phyloP scores from a whole-genome alignment of 2,888 invertebrate genomes.

The Tolmerus cingulatus region DNA sequence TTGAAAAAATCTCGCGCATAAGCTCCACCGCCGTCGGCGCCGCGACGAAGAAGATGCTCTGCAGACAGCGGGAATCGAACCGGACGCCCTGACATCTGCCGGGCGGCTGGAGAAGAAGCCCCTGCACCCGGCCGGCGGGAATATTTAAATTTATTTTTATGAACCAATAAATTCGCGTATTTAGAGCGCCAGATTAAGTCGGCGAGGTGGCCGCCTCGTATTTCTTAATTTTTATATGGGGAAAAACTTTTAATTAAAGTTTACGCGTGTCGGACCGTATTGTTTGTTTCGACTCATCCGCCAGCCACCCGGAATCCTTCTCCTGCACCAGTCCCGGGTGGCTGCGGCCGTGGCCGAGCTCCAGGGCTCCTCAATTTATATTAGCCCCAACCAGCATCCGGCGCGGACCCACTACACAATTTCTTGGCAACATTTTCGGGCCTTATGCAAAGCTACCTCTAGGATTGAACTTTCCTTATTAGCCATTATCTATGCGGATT shows the following conservation, averaged over 20 bases:
- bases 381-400: neutral
- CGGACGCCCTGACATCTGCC: neutral
- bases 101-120: neutral
- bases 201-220: slow-evolving; percentile 41
- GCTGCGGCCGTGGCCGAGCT: neutral
- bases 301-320: neutral
- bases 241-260: slow-evolving; percentile 49
- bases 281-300: slow-evolving; percentile 25
- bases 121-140: slow-evolving; percentile 49
- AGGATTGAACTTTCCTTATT: slow-evolving; percentile 40
- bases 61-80: neutral
- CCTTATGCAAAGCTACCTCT: slow-evolving; percentile 43
- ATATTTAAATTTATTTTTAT: slow-evolving; percentile 58
- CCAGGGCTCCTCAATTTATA: slow-evolving; percentile 13
- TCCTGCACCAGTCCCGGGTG: neutral
- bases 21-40: neutral
- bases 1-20: slow-evolving; percentile 43
- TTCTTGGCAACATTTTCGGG: slow-evolving; percentile 24
- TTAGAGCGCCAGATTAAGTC: slow-evolving; percentile 53
- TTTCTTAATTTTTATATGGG: slow-evolving; percentile 49
- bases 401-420: slow-evolving; percentile 21
- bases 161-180: slow-evolving; percentile 59
- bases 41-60: too few relatives aligned
- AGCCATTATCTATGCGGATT: slow-evolving; percentile 43
- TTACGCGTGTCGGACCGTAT: slow-evolving; percentile 44